Evolutionary conservation across 2,797 vertebrate species (phyloP).

Genomic region (Enteromius anoplus): DNA sequence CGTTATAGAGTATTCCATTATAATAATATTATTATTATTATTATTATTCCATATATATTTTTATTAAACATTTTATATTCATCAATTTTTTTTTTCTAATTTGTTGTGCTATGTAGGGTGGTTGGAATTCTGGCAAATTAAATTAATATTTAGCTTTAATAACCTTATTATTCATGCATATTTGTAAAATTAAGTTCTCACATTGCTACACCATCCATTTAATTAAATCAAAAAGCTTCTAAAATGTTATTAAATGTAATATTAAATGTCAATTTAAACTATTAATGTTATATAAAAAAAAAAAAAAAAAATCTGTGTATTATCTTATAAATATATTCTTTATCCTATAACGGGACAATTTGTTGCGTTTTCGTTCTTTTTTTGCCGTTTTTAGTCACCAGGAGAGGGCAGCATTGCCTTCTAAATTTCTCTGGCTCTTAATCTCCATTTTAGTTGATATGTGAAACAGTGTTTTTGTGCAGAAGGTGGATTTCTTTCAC

Average conservation of each 20-base stretch:
- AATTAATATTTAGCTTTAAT: not conserved
- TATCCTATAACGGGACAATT: not conserved
- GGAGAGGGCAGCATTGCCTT: constrained; percentile 64
- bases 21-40: not conserved
- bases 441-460: not conserved
- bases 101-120: not conserved
- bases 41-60: not conserved
- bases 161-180: not conserved
- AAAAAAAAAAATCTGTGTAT: not conserved
- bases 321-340: not conserved
- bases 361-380: not conserved
- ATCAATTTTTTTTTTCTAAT: not conserved
- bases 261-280: not conserved
- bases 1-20: not conserved
- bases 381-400: constrained; percentile 33
- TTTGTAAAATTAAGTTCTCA: not conserved
- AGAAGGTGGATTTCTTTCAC: not conserved
- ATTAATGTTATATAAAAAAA: not conserved
- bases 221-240: not conserved
- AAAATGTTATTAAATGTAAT: not conserved
- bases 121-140: not conserved
- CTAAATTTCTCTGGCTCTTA: constrained; percentile 24
- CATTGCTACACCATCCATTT: not conserved
- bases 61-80: not conserved
- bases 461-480: not conserved